Evolutionary conservation across 2,888 invertebrate genomes (phyloP), one percentile per base, ranked within the genome.

Genomic region (Chrysomela aeneicollis): DNA sequence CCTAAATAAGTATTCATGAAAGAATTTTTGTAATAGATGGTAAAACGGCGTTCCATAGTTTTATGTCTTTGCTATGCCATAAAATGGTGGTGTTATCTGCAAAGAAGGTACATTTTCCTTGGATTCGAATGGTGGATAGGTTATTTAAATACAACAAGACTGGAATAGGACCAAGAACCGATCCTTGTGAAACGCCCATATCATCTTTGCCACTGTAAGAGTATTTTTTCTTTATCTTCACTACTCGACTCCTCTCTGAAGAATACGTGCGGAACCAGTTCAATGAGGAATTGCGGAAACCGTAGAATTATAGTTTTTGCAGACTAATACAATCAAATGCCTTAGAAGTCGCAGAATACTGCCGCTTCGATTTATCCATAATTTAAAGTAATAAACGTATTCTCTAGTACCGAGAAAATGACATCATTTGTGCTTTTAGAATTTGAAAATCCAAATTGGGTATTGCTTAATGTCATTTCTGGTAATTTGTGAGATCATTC

Each of bases 181-280:
- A 53, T 32, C 53, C 32, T 35, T 53, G 53, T 32, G 17, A 6
- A 53, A 53, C 21, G n/a, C n/a, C n/a, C n/a, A n/a, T n/a, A 10
- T 19, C 19, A 9, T 18, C 19, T 50, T 50, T 3, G 50, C 21
- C 9, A 22, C 12, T 50, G 4, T 10, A 4, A 9, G 5, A 10
- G 4, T 5, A 6, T 26, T 26, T 5, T 3, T 26, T n/a, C n/a
- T 26, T 26, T 6, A 5, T 26, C 26, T n/a, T n/a, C n/a, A n/a
- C n/a, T n/a, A n/a, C n/a, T n/a, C n/a, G n/a, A n/a, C n/a, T n/a
- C n/a, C n/a, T n/a, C n/a, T n/a, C n/a, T n/a, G n/a, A n/a, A n/a
- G n/a, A n/a, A n/a, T n/a, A n/a, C n/a, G n/a, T n/a, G n/a, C n/a
- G n/a, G n/a, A n/a, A n/a, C n/a, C n/a, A n/a, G n/a, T n/a, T 26